Evolutionary conservation across 2,888 invertebrate species (phyloP).

Genomic region (Acheta domesticus): DNA sequence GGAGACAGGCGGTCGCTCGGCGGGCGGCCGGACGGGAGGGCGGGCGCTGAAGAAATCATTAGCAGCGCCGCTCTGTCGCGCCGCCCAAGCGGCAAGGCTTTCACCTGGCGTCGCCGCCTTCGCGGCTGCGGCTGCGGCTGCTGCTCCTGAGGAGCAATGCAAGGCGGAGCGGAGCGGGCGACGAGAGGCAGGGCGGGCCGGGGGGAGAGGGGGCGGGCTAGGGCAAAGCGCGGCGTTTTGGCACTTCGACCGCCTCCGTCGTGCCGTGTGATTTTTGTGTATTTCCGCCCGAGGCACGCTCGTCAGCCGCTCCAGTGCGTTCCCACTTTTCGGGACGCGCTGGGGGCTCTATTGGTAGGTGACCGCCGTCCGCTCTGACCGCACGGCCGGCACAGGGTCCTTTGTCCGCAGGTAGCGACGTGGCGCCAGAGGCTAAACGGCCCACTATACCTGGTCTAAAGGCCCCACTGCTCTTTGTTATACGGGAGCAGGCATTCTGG

Average conservation of each 20-base stretch:
- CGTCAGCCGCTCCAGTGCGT: conserved; percentile 7
- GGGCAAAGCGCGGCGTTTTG: not conserved
- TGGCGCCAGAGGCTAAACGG: conserved; percentile 18
- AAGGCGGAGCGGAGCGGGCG: too few species aligned
- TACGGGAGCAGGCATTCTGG: not conserved
- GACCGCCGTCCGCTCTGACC: conserved; percentile 5
- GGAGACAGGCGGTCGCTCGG: not conserved
- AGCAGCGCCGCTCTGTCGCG: conserved; percentile 18
- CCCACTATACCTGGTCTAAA: not conserved
- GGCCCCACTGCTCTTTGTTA: conserved; percentile 18
- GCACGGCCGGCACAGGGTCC: conserved; percentile 18
- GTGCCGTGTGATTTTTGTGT: not conserved
- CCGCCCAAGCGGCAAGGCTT: not conserved
- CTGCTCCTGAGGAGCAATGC: too few species aligned
- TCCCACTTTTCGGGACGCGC: not conserved
- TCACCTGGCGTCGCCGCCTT: not conserved
- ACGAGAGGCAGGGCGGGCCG: not conserved
- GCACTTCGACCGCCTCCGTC: not conserved
- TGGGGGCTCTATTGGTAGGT: not conserved
- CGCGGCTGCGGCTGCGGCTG: too few species aligned
- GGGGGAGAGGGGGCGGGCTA: not conserved
- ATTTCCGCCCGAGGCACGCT: not conserved
- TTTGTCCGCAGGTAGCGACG: conserved; percentile 18
- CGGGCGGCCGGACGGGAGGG: not conserved
- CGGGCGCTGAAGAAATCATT: conserved; percentile 1